These are phyloP conservation scores for Pterostichus niger DNA, from an alignment of 2,888 invertebrate species.

Conservation along the genomic window DNA sequence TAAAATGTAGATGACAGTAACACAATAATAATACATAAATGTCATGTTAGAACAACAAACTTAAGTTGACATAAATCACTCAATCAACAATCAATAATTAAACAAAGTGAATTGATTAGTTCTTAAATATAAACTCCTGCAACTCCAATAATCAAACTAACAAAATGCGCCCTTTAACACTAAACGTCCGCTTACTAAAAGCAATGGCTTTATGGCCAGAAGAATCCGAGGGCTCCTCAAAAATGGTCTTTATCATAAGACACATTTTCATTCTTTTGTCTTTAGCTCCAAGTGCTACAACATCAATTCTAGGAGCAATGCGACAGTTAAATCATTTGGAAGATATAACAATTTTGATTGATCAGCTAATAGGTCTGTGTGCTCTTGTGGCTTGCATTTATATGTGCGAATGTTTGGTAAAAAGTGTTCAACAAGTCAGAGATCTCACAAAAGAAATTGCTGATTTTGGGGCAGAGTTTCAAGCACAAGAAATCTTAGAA, in stretches of 20 bases:
- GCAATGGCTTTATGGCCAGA: conserved; percentile 27
- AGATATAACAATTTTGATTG: conserved; percentile 55
- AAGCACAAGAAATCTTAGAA: conserved; percentile 22
- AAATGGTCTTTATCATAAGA: conserved; percentile 9
- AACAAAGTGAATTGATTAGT: neutral
- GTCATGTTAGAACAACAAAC: neutral
- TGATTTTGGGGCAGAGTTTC: conserved; percentile 30
- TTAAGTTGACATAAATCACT: neutral
- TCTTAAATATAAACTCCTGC: neutral
- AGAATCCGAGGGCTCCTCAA: conserved; percentile 4
- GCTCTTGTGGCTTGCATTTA: conserved; percentile 37
- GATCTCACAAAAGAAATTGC: conserved; percentile 30
- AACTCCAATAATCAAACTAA: neutral
- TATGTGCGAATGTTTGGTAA: conserved; percentile 54
- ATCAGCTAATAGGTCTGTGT: conserved; percentile 41
- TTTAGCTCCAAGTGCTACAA: conserved; percentile 30
- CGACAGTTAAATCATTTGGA: conserved; percentile 36
- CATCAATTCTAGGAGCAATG: conserved; percentile 25
- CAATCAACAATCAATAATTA: conserved; percentile 5
- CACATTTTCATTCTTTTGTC: conserved; percentile 30
- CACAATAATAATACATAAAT: neutral
- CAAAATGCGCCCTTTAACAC: conserved; percentile 20
- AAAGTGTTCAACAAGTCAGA: conserved; percentile 19
- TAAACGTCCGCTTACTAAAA: conserved; percentile 26
- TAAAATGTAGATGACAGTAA: neutral